Evolutionary conservation across 2,888 invertebrate species (phyloP), one percentile per base, ranked within the genome.

Genomic region (Cataglyphis rosenhaueri): DNA sequence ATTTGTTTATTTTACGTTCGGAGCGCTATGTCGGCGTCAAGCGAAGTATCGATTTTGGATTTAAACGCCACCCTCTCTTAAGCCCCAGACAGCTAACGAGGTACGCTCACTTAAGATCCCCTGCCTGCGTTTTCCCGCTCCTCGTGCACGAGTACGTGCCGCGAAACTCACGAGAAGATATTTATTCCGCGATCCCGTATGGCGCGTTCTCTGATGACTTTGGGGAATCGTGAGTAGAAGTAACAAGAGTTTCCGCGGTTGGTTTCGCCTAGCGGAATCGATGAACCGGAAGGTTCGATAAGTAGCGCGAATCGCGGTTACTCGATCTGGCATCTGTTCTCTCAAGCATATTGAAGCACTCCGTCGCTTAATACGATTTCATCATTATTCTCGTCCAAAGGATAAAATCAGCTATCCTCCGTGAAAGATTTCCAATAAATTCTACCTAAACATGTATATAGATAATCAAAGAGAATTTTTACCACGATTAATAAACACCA

Each of bases 61-160:
- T 86, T 86, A 85, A 86, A 82, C 83, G 84, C 66, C 78, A 76
- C 82, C 87, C 85, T 82, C 85, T 82, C 87, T 85, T 84, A 85
- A 87, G 85, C 82, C 83, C 84, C 83, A 85, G 87, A 86, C 89
- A 78, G 84, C 84, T 89, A 89, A 89, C 89, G 89, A 89, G 89
- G 86, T 87, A 87, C 85, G 88, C 76, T 89, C 87, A 73, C 84
- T 88, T 84, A 85, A 88, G 86, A 79, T 87, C 84, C 66, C 76
- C 84, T 75, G 62, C 55, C 84, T 86, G 59, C 84, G 65, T 66
- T 78, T 65, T 76, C 79, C 79, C 71, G 74, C 55, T 61, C 65
- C 57, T 66, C 81, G 74, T 71, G 86, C 66, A 52, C 71, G 62
- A 59, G 84, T 89, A 89, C 89, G 89, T 87, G 88, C 85, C 85